phyloP scores from a whole-genome alignment of 1,140 invertebrate species.

The Magallana angulata region DNA sequence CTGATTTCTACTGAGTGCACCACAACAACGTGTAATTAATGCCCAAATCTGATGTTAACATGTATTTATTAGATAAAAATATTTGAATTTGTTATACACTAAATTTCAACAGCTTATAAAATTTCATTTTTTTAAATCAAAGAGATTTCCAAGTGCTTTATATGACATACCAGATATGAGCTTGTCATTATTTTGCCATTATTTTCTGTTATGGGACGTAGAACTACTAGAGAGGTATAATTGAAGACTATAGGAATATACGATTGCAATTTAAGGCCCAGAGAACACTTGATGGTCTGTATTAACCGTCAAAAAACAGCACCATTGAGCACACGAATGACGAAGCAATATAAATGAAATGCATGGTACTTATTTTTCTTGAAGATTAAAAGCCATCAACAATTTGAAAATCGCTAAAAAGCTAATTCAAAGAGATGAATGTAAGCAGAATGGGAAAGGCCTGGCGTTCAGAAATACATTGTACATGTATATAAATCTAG shows the following conservation, averaged over 20 bases:
- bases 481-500: no score
- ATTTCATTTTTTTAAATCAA: background rate
- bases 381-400: background rate
- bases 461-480: no score
- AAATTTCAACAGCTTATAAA: background rate
- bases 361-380: background rate
- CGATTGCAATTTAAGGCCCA: background rate
- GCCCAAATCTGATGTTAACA: no score
- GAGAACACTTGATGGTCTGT: background rate
- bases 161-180: background rate
- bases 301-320: constrained; percentile 7
- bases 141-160: background rate
- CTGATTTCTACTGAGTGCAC: no score
- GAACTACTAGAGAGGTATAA: background rate
- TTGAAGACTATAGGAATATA: constrained; percentile 21
- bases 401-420: background rate
- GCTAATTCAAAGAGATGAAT: background rate
- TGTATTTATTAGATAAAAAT: no score
- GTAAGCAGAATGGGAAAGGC: no score
- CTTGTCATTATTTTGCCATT: background rate
- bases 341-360: background rate
- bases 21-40: no score
- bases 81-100: background rate
- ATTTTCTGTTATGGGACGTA: background rate
- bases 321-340: constrained; percentile 6